Evolutionary conservation across 2,888 invertebrate species (phyloP), one percentile per base, ranked within the genome.

Genomic region (Deilephila porcellus): DNA sequence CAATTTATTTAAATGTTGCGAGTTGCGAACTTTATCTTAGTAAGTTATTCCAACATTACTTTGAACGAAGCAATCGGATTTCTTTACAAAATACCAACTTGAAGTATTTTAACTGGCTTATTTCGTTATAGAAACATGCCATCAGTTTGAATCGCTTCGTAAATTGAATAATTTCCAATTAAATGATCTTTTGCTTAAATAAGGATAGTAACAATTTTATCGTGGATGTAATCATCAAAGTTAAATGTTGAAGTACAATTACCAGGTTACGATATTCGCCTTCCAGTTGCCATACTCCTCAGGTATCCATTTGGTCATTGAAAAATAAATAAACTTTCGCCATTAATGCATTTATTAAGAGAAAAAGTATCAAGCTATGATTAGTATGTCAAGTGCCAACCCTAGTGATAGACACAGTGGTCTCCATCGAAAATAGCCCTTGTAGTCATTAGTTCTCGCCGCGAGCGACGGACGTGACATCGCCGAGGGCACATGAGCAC

Each of bases 391-490:
- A 45, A 45, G 45, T 52, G 25, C 2, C 67, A 52, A 25, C 67
- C 67, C 67, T 67, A 67, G 17, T 29, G 19, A 14, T 45, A 17
- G 52, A 5, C 25, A 25, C 67, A 52, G 45, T 45, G 20, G 45
- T 14, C 52, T 37, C 37, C 63, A 37, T 67, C 45, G 45, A 25
- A 67, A 67, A 67, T 67, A 67, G 67, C 52, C 52, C 45, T 52
- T 67, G 67, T 67, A 45, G 67, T 67, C 45, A 67, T 52, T 67
- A 67, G 67, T 67, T 67, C 25, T 20, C 67, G 52, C 67, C 25
- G 52, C 20, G 67, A 20, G 45, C 45, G 67, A 17, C 25, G 6
- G 52, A 52, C 52, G 52, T 25, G 67, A 6, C 64, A 37, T 19
- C n/a, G 64, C 20, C 32, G 56, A 56, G 64, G 64, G 64, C 37